Evolutionary conservation across 2,797 vertebrate genomes (phyloP), one percentile per base, ranked within the genome.

Genomic region (Hipposideros larvatus): DNA sequence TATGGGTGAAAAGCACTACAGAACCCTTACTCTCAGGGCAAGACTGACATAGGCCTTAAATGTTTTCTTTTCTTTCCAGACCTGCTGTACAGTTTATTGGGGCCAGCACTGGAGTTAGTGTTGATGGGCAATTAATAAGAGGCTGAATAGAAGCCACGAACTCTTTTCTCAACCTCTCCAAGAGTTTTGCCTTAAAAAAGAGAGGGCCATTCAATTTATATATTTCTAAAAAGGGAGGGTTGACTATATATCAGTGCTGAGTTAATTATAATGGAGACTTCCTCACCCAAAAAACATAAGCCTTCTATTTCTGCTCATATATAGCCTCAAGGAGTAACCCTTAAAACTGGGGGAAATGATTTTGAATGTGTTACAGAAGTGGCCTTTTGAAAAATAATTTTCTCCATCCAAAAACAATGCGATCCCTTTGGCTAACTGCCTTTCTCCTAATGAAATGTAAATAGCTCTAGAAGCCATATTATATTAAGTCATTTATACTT

Each of bases 361-460:
- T 28, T 41, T 26, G 34, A 91, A 87, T 61, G 46, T 68, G 37
- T 61, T 28, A 61, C 16, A 48, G 24, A 80, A 19, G 11, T 66
- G 11, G 28, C 28, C 15, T 93, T 91, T 55, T 26, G 63, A 31
- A 86, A 75, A 78, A 88, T 66, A 51, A 63, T 87, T 79, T 91
- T 80, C 85, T 91, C 34, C 6, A 3, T 48, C 43, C 24, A 89
- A 22, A 41, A 87, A 46, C 3, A 63, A 0, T 41, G n/a, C 41
- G 28, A 28, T 75, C 87, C 43, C 48, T 95, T 53, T 61, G 55
- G 22, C 34, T 59, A 65, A 78, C 37, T 57, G 13, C 43, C 61
- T 95, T 96, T 57, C 53, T 63, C n/a, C n/a, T 31, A 7, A 41
- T 48, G 15, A 95, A 82, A 79, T 63, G 24, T n/a, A 75, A 70